phyloP scores from a whole-genome alignment of 1,140 invertebrate species.

The Onthophagus taurus region DNA sequence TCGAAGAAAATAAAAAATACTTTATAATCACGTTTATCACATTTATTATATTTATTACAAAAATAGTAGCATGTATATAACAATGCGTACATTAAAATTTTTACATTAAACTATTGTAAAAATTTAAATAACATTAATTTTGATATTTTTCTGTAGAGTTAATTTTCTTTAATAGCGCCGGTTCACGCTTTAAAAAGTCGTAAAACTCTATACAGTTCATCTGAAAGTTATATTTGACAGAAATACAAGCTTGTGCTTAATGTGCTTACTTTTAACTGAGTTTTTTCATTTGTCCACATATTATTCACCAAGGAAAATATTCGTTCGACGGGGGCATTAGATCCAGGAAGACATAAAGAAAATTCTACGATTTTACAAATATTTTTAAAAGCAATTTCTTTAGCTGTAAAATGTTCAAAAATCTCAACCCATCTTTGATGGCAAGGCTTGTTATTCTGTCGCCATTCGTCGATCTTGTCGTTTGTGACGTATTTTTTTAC shows the following conservation, averaged over 20 bases:
- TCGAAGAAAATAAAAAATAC: too few species aligned
- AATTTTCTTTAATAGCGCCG: too few species aligned
- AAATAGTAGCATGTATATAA: too few species aligned
- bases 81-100: too few species aligned
- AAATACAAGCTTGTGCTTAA: neutral
- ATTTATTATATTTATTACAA: too few species aligned
- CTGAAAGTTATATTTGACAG: conserved; percentile 1
- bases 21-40: too few species aligned
- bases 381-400: conserved; percentile 3
- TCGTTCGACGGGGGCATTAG: conserved; percentile 5
- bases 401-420: conserved; percentile 4
- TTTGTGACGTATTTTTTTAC: conserved; percentile 4
- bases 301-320: conserved; percentile 6
- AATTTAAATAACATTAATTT: too few species aligned
- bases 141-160: too few species aligned
- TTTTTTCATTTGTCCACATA: conserved; percentile 4
- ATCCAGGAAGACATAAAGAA: neutral
- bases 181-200: neutral
- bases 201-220: conserved; percentile 1
- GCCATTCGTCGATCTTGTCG: neutral
- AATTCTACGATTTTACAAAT: conserved; percentile 6
- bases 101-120: too few species aligned
- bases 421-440: conserved; percentile 5
- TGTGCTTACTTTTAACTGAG: conserved; percentile 4
- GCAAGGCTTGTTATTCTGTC: neutral